A percentile compares a stretch with the other conserved stretches of the same genome.
Evolutionary conservation across 2,888 invertebrate genomes (phyloP).

Genomic region (Dysmachus trigonus): DNA sequence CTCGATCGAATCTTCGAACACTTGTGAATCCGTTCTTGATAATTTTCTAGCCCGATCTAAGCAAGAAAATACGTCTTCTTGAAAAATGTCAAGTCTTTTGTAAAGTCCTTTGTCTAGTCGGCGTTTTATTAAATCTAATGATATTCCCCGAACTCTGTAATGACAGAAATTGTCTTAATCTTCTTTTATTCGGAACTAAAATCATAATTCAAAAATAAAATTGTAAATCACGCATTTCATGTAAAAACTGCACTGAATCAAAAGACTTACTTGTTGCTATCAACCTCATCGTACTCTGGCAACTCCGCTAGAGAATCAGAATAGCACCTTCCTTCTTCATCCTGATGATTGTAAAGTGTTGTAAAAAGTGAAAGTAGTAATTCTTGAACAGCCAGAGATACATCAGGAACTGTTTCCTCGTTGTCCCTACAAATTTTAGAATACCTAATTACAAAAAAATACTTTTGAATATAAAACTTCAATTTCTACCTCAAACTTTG

Average conservation of each 20-base stretch:
- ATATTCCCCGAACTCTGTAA: slow-evolving; percentile 79
- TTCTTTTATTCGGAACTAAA: too few species aligned
- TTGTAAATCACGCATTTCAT: too few species aligned
- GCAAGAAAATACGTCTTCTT: slow-evolving; percentile 95
- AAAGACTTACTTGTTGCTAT: slow-evolving; percentile 68
- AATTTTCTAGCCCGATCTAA: slow-evolving; percentile 88
- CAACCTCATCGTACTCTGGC: slow-evolving; percentile 84
- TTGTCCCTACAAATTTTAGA: slow-evolving; percentile 67
- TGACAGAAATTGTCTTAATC: not conserved
- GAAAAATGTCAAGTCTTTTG: slow-evolving; percentile 91
- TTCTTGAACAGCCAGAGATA: slow-evolving; percentile 88
- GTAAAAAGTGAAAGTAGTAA: slow-evolving; percentile 91
- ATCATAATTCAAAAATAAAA: too few species aligned
- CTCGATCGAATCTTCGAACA: slow-evolving; percentile 95
- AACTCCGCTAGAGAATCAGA: slow-evolving; percentile 95
- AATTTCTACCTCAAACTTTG: slow-evolving; percentile 74
- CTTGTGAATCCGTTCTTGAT: slow-evolving; percentile 91
- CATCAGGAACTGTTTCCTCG: slow-evolving; percentile 89
- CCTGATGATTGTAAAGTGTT: slow-evolving; percentile 94
- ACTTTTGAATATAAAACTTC: not conserved
- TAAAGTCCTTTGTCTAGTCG: slow-evolving; percentile 92
- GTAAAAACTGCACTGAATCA: too few species aligned
- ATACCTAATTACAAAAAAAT: not conserved
- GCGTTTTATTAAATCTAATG: slow-evolving; percentile 91
- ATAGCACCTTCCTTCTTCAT: slow-evolving; percentile 95